Conservation (phyloP, 2,888 invertebrate species). For the Cenopis cana region DNA sequence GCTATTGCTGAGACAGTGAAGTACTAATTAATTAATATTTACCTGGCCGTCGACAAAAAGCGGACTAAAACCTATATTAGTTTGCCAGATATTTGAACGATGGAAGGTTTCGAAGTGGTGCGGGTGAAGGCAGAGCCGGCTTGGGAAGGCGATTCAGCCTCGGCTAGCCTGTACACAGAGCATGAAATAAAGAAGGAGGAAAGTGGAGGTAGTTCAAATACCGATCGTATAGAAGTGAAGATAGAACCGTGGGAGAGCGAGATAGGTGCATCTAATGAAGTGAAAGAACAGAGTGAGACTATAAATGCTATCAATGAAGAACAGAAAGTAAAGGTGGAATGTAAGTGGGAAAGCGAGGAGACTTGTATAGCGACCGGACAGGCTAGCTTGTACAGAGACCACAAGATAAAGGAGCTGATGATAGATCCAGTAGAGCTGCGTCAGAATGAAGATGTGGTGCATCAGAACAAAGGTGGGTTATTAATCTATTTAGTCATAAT, state of each 20-base stretch:
- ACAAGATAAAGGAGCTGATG: not conserved
- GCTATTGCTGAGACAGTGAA: not conserved
- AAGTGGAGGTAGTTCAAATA: not conserved
- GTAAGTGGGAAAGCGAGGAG: not conserved
- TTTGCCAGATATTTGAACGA: not conserved
- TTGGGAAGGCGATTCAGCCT: not conserved
- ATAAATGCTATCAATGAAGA: not conserved
- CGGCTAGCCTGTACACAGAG: not conserved
- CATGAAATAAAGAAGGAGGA: not conserved
- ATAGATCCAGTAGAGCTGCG: not conserved
- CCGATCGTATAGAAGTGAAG: not conserved
- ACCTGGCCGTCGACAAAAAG: not conserved
- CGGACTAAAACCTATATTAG: not conserved
- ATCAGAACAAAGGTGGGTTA: not conserved
- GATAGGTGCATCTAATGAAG: not conserved
- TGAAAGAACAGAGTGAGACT: not conserved
- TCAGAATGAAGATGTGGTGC: not conserved
- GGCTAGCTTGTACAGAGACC: not conserved
- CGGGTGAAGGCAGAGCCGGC: not conserved
- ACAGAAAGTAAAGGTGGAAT: not conserved
- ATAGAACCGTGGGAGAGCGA: not conserved
- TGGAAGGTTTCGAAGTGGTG: not conserved
- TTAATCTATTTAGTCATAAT: too few species aligned
- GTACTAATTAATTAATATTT: not conserved
- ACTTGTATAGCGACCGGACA: not conserved